phyloP scores from a whole-genome alignment of 2,888 invertebrate genomes.

The Megaustenia siamemsis region DNA sequence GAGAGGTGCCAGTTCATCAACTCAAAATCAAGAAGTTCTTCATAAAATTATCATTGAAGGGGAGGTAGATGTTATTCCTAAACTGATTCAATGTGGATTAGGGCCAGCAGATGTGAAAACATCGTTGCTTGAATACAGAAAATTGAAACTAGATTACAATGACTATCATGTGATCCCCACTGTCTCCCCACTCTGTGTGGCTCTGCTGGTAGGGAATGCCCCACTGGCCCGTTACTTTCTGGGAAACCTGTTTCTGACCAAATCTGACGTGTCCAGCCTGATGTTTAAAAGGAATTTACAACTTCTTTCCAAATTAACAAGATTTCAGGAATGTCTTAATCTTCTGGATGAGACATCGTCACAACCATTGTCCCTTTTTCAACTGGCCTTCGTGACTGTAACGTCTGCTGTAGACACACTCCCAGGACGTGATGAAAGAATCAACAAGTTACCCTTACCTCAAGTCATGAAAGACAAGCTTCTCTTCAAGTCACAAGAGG shows the following conservation, averaged over 20 bases:
- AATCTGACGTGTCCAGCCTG: neutral
- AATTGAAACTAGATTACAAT: too few species aligned
- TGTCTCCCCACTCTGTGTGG: conserved; percentile 22
- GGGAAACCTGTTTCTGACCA: conserved; percentile 6
- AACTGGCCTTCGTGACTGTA: too few species aligned
- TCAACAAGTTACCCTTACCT: too few species aligned
- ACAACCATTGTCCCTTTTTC: too few species aligned
- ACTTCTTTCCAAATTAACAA: too few species aligned
- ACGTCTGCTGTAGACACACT: too few species aligned
- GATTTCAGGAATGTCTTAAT: too few species aligned
- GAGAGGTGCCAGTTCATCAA: neutral
- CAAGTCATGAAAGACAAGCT: too few species aligned
- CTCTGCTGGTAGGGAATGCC: neutral
- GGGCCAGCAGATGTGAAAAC: neutral
- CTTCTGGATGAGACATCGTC: too few species aligned
- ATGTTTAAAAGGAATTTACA: neutral
- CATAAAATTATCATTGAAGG: neutral
- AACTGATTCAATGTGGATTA: conserved; percentile 1
- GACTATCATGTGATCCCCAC: neutral
- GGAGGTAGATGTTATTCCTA: neutral
- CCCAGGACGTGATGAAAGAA: too few species aligned
- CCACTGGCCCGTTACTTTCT: neutral
- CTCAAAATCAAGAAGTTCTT: neutral
- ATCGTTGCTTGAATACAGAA: too few species aligned
- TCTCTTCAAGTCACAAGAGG: too few species aligned